Evolutionary conservation across 2,888 invertebrate species (phyloP).

Genomic region (Orgyia antiqua): DNA sequence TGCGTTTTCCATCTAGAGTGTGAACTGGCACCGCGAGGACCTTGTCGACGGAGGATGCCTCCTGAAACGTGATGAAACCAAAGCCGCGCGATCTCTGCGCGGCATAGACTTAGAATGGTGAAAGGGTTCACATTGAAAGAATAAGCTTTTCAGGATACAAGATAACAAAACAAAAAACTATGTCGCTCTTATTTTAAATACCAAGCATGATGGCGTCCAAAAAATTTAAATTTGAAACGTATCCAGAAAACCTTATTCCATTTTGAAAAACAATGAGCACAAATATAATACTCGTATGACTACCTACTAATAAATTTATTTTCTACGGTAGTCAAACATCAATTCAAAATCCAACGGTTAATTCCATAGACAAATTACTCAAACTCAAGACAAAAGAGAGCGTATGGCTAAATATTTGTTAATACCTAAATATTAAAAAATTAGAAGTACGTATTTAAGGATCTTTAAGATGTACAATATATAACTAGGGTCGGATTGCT

Average conservation of each 20-base stretch:
- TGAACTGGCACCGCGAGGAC: constrained; percentile 94
- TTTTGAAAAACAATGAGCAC: constrained; percentile 5
- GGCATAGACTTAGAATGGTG: constrained; percentile 37
- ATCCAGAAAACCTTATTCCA: constrained; percentile 4
- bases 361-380: constrained; percentile 10
- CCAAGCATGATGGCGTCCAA: no score
- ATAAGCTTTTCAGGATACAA: constrained; percentile 4
- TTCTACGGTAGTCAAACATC: constrained; percentile 16
- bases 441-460: neutral
- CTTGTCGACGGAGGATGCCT: constrained; percentile 93
- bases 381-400: constrained; percentile 9
- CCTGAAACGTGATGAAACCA: constrained; percentile 95
- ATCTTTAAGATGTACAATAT: neutral
- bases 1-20: constrained; percentile 94
- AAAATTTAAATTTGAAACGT: no score
- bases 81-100: constrained; percentile 95
- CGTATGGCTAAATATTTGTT: constrained; percentile 6
- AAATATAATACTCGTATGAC: constrained; percentile 18
- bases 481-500: neutral
- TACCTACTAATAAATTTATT: constrained; percentile 21
- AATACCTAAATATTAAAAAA: constrained; percentile 5
- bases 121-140: neutral
- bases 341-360: constrained; percentile 11
- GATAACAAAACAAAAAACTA: no score
- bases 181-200: no score